These are phyloP conservation scores for Anolis carolinensis DNA, from an alignment of 2,113 vertebrate species.

Conservation along the genomic window DNA sequence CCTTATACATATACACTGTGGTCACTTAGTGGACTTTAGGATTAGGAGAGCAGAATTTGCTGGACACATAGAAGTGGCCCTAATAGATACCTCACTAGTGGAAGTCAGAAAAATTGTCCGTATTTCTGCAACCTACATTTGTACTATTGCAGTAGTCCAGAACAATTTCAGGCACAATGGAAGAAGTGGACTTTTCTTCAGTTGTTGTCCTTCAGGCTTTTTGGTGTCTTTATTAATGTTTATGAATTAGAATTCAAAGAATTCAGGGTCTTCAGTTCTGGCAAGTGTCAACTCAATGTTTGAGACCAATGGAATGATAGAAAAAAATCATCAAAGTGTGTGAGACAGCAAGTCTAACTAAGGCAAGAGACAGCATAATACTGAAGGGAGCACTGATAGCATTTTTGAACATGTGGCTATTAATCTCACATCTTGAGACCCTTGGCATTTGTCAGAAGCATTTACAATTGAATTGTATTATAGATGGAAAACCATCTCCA, in stretches of 20 bases:
- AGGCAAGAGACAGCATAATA: background rate
- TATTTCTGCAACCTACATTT: no score
- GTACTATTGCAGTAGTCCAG: no score
- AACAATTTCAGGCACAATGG: background rate
- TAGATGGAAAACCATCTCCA: constrained; percentile 6
- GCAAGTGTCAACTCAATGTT: background rate
- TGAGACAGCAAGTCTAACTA: background rate
- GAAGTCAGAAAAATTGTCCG: no score
- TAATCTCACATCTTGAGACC: background rate
- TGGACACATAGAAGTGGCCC: no score
- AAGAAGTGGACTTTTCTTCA: background rate
- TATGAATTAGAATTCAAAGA: background rate
- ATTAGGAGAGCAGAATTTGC: no score
- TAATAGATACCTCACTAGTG: no score
- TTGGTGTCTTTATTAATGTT: background rate
- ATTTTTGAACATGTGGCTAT: constrained; percentile 8
- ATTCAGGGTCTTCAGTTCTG: background rate
- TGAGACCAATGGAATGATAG: background rate
- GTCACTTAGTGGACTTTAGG: no score
- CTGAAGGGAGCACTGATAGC: background rate
- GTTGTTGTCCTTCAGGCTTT: background rate
- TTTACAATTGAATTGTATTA: constrained; percentile 30
- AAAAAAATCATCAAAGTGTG: background rate
- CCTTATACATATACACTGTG: no score
- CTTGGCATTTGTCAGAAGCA: constrained; percentile 19